These are phyloP conservation scores for Acromyrmex echinatior DNA, from an alignment of 1,140 invertebrate species.

Conservation along the genomic window DNA sequence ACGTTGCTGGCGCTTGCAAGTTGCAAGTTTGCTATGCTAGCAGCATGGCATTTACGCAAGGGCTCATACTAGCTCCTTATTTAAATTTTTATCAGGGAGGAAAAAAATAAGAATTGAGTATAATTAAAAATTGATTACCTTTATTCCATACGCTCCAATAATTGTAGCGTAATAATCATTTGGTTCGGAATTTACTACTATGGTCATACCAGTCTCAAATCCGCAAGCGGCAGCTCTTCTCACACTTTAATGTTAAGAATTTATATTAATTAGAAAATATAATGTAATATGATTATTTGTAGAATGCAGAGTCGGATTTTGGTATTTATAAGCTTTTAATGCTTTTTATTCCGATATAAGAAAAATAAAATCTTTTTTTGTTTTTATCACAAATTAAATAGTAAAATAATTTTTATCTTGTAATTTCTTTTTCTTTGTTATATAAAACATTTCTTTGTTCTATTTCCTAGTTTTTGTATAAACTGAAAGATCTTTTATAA, in stretches of 20 bases:
- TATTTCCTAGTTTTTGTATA: slow-evolving; percentile 8
- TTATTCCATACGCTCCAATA: slow-evolving; percentile 72
- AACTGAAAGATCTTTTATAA: not conserved
- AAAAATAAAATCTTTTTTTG: not conserved
- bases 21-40: too few relatives aligned
- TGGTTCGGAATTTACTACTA: slow-evolving; percentile 86
- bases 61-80: too few relatives aligned
- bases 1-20: too few relatives aligned
- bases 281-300: not conserved
- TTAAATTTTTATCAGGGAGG: too few relatives aligned
- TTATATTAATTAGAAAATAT: not conserved
- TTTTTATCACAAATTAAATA: not conserved
- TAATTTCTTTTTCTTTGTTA: not conserved
- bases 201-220: slow-evolving; percentile 88
- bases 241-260: slow-evolving; percentile 25
- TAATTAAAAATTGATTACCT: slow-evolving; percentile 67
- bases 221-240: slow-evolving; percentile 87
- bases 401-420: not conserved
- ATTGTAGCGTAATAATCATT: slow-evolving; percentile 78
- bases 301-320: not conserved
- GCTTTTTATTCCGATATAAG: not conserved
- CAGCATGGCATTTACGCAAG: too few relatives aligned
- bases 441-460: not conserved
- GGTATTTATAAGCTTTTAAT: not conserved
- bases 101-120: not conserved